Evolutionary conservation across 2,888 invertebrate species (phyloP).

Genomic region (Liopterus haemorrhoidalis): DNA sequence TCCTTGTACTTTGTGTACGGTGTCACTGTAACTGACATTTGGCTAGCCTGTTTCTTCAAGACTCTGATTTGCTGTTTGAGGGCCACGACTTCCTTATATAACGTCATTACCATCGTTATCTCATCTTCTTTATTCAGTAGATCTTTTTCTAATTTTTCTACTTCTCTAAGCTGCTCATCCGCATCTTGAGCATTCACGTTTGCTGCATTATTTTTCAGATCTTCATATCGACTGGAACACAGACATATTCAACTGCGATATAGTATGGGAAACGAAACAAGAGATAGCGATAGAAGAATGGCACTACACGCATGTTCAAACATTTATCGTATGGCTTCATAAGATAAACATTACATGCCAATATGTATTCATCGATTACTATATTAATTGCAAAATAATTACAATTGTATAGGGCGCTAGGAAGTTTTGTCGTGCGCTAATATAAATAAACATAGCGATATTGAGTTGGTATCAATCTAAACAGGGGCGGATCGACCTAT

Average conservation of each 20-base stretch:
- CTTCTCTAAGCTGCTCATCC: constrained; percentile 34
- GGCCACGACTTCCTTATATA: constrained; percentile 45
- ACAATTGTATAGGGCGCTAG: no score
- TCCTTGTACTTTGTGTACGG: constrained; percentile 27
- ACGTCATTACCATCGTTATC: constrained; percentile 44
- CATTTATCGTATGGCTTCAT: no score
- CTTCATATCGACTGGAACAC: constrained; percentile 38
- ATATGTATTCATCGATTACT: no score
- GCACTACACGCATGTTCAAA: not conserved
- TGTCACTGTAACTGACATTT: constrained; percentile 32
- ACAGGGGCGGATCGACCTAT: no score
- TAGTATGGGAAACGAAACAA: not conserved
- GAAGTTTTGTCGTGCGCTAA: no score
- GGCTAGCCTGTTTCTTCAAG: constrained; percentile 38
- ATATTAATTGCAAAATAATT: no score
- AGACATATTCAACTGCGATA: not conserved
- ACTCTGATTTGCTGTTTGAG: constrained; percentile 43
- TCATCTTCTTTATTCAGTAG: constrained; percentile 44
- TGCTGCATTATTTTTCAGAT: constrained; percentile 33
- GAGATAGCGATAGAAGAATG: not conserved
- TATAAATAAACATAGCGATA: no score
- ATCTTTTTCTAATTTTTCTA: constrained; percentile 41
- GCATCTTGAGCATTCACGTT: constrained; percentile 28
- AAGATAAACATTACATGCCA: no score
- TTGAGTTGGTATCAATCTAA: no score